Evolutionary conservation across 2,888 invertebrate genomes (phyloP), one percentile per base, ranked within the genome.

Genomic region (Deroplatys truncata): DNA sequence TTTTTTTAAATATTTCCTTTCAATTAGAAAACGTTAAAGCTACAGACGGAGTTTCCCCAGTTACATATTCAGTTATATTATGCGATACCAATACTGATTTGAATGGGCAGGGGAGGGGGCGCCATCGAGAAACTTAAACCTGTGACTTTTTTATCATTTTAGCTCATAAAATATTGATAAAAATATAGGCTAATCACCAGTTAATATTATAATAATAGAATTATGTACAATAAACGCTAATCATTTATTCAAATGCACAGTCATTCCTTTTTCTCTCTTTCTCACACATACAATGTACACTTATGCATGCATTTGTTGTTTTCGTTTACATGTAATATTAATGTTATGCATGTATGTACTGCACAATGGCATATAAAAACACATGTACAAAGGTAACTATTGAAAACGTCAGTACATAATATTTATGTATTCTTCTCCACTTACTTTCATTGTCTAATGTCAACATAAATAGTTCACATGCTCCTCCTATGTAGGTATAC

Each of bases 321-420:
- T 84, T 84, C 88, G 56, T 84, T 84, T 88, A 88, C 84, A 84
- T 84, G 29, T 72, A 84, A 84, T 84, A 29, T 29, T 84, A 84
- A 84, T 84, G 72, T 84, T 88, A 84, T 84, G 88, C 56, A 84
- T 88, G 83, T 84, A 88, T 88, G 49, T 88, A 82, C 84, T 84
- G 88, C 84, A 56, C 88, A 84, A 29, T 84, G 88, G 88, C 72
- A 88, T 88, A 84, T 84, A 84, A 88, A 85, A 88, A 88, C 88
- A 88, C 88, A 84, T 84, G 83, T 88, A 88, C 83, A 88, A 88
- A 88, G 88, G 88, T 88, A 88, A 84, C 88, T 84, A 88, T 84
- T 84, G 25, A 84, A 72, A 88, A 88, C 20, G 82, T 87, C 82
- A 31, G 35, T 83, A 87, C 83, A 72, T 72, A 72, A 72, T 72